These are phyloP conservation scores for Geococcyx californianus DNA, from an alignment of 2,113 vertebrate genomes.

Conservation along the genomic window DNA sequence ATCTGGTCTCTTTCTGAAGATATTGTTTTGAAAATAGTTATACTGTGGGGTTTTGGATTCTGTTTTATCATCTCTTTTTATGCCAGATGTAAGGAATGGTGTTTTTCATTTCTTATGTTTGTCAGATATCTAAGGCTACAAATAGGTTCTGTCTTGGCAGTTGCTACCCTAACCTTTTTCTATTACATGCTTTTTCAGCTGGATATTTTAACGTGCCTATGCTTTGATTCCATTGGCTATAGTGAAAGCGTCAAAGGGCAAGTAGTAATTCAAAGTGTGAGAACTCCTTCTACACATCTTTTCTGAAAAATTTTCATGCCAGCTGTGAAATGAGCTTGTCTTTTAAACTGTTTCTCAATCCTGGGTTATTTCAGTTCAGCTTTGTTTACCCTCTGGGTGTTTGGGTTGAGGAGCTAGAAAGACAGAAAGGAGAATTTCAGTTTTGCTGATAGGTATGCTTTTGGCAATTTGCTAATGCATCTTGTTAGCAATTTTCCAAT, in stretches of 20 bases:
- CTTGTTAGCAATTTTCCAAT: background rate
- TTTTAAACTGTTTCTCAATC: background rate
- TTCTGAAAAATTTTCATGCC: background rate
- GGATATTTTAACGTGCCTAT: background rate
- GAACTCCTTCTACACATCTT: background rate
- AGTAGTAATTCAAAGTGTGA: background rate
- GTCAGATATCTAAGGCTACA: background rate
- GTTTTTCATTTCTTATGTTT: background rate
- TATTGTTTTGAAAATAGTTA: background rate
- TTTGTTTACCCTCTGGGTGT: background rate
- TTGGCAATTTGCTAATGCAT: background rate
- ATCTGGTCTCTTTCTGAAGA: background rate
- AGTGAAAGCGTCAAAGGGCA: background rate
- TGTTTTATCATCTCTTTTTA: background rate
- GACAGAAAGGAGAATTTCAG: background rate
- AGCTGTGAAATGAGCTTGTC: background rate
- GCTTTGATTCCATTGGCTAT: background rate
- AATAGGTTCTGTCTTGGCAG: background rate
- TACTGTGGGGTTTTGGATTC: background rate
- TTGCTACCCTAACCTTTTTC: background rate
- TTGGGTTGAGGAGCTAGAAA: background rate
- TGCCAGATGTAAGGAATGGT: background rate
- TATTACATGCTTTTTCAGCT: background rate
- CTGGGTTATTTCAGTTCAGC: background rate
- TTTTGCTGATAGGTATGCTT: background rate